Conservation (phyloP, 2,113 vertebrate genomes). For the Labeo catla region DNA sequence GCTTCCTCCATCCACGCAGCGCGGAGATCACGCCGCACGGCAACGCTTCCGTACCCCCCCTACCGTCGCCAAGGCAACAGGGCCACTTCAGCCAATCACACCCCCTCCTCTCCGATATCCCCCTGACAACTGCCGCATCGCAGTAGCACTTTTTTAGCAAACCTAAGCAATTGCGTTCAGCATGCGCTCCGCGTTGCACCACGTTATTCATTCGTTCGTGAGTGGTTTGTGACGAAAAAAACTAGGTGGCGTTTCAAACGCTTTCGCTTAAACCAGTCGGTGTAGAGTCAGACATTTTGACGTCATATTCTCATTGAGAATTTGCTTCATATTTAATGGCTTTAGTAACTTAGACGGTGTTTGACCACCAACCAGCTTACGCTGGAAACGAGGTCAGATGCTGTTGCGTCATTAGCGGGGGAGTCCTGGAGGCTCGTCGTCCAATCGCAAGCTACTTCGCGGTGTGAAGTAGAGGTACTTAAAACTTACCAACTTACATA, state of each 20-base stretch:
- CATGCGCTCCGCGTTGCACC: conserved; percentile 42
- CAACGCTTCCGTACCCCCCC: conserved; percentile 85
- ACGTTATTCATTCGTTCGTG: conserved; percentile 17
- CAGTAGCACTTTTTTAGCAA: conserved; percentile 64
- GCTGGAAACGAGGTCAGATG: conserved; percentile 52
- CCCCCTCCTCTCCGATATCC: conserved; percentile 79
- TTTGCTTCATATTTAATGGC: conserved; percentile 4
- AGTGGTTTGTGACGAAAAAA: conserved; percentile 1
- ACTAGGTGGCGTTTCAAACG: neutral
- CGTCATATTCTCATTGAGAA: conserved; percentile 22
- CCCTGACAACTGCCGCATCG: conserved; percentile 84
- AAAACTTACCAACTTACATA: conserved; percentile 41
- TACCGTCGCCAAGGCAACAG: conserved; percentile 87
- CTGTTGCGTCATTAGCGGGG: conserved; percentile 51
- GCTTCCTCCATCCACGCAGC: conserved; percentile 87
- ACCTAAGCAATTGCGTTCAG: conserved; percentile 54
- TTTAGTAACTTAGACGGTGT: neutral
- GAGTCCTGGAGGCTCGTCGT: conserved; percentile 50
- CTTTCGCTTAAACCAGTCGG: neutral
- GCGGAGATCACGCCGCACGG: conserved; percentile 83
- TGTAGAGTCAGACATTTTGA: neutral
- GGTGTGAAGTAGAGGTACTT: conserved; percentile 27
- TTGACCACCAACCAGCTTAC: conserved; percentile 21
- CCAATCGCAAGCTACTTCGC: conserved; percentile 30
- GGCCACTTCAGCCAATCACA: conserved; percentile 78